These are phyloP conservation scores for Stichopus horrens DNA, from an alignment of 53 echinoderm and acorn worm species.

Conservation along the genomic window DNA sequence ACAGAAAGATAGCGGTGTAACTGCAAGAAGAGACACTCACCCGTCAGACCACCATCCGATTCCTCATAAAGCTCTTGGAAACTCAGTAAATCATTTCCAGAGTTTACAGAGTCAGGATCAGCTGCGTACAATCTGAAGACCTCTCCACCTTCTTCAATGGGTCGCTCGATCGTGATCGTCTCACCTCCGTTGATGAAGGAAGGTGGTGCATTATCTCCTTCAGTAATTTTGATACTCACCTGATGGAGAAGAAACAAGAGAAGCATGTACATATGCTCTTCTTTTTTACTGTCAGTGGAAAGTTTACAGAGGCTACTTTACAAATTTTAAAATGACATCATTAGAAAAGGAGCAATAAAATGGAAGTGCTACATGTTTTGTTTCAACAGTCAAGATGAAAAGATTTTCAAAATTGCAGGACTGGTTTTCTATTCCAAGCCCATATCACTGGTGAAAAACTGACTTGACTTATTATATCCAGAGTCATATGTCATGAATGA, in stretches of 20 bases:
- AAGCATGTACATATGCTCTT: too few species aligned
- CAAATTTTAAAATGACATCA: too few species aligned
- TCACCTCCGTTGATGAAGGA: not conserved
- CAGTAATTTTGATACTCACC: not conserved
- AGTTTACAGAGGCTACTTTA: too few species aligned
- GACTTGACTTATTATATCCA: too few species aligned
- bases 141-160: not conserved
- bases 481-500: too few species aligned
- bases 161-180: not conserved
- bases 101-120: not conserved
- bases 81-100: not conserved
- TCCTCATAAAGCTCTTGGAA: not conserved
- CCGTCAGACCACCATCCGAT: not conserved
- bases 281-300: too few species aligned
- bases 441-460: too few species aligned
- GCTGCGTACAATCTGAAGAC: not conserved
- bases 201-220: not conserved
- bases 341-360: too few species aligned
- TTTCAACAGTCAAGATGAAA: too few species aligned
- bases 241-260: not conserved
- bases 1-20: not conserved
- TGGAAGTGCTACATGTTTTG: too few species aligned
- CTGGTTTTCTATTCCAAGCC: too few species aligned
- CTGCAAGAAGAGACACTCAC: not conserved
- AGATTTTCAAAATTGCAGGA: too few species aligned